Base-by-base conservation (phyloP, 2,113 vertebrate species). In the Heliornis fulica region DNA sequence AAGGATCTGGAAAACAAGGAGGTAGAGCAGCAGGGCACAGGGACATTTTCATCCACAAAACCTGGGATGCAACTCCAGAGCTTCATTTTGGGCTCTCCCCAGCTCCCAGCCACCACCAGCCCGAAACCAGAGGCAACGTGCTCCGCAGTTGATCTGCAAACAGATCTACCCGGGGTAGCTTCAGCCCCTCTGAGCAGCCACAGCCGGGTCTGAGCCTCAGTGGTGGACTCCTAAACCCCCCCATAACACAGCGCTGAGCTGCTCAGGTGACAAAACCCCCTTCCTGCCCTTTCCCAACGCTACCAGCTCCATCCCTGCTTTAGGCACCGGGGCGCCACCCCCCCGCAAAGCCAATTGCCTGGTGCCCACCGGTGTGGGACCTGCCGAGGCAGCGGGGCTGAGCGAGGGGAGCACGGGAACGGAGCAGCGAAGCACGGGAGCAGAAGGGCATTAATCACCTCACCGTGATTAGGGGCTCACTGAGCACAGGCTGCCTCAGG, bases 391-490 rank as follows among this genome's bases (percentile, higher is more conserved):
- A 54, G 92, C 90, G 28, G 66, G 64, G 72, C 93, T 22, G 93
- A 84, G 81, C 38, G 0, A 18, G 85, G 82, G 64, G 63, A 61
- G 81, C 71, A 10, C 23, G 2, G 89, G 82, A 75, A 3, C 7
- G 3, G 92, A 91, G 83, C 93, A 84, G 90, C 38, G 3, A 75
- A 1, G 45, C 93, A 76, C 34, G 32, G 91, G 92, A 97, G 94
- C 96, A 96, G 94, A 95, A 97, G 94, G 94, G 74, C 90, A 96
- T 97, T 96, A 94, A 97, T 96, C 96, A 94, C 95, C 89, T 93
- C 78, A 1, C 89, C 4, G 64, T 72, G 84, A 87, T 95, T 21
- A 91, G 92, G 93, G 94, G 78, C 93, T 97, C 77, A 40, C 87
- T 96, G 95, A 95, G 82, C 95, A 87, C 90, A 68, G 59, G 28